Percentiles rank a stretch among this genome's conserved stretches.
Conservation (phyloP, 2,888 invertebrate species). For the Rhopalosiphum nymphaeae region DNA sequence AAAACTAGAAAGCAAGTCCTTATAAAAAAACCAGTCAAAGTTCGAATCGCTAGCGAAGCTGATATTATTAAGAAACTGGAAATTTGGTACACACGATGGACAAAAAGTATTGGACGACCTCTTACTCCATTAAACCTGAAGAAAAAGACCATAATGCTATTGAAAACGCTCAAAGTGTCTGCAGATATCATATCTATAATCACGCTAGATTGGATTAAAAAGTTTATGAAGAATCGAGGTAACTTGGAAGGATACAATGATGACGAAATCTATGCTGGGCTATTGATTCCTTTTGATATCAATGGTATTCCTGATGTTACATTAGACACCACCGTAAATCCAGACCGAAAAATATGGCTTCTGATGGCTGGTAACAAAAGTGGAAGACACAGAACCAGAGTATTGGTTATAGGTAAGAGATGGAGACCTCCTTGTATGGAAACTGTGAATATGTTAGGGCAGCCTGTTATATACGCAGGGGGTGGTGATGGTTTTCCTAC, state of each 20-base stretch:
- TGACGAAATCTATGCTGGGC: constrained; percentile 57
- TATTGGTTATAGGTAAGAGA: constrained; percentile 72
- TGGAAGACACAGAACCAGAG: constrained; percentile 71
- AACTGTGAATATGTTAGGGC: constrained; percentile 72
- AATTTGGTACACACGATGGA: constrained; percentile 59
- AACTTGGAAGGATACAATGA: constrained; percentile 56
- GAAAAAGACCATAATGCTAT: constrained; percentile 57
- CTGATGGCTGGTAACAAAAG: constrained; percentile 72
- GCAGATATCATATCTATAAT: constrained; percentile 41
- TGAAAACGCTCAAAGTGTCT: constrained; percentile 50
- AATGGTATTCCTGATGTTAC: constrained; percentile 43
- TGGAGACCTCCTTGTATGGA: constrained; percentile 72
- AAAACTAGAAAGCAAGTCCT: constrained; percentile 41
- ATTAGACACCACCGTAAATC: constrained; percentile 15
- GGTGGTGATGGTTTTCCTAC: constrained; percentile 71
- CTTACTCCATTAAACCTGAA: constrained; percentile 55
- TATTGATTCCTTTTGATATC: constrained; percentile 58
- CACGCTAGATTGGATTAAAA: constrained; percentile 57
- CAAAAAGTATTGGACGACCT: constrained; percentile 48
- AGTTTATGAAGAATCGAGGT: constrained; percentile 50
- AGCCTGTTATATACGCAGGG: constrained; percentile 72
- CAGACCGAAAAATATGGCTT: constrained; percentile 69
- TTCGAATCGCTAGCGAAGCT: constrained; percentile 44
- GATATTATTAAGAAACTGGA: constrained; percentile 52
- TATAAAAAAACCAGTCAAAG: constrained; percentile 36